Conservation (phyloP, 2,113 vertebrate species). For the Brachypodius melanocephalos region DNA sequence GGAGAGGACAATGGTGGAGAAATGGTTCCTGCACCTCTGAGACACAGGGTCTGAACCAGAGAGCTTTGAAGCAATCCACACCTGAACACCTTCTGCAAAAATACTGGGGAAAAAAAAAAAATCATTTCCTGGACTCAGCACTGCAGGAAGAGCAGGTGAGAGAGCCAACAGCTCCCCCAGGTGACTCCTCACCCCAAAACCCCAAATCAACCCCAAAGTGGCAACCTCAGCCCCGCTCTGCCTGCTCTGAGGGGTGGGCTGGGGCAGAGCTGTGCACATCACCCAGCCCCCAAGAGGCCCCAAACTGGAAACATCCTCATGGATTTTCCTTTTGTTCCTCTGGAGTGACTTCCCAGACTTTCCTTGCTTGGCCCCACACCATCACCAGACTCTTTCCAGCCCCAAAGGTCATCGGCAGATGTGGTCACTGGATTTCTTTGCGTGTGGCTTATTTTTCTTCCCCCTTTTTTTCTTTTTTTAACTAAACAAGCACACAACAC, state of each 20-base stretch:
- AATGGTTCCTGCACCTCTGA: neutral
- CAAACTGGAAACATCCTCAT: neutral
- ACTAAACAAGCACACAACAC: neutral
- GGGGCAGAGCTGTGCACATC: neutral
- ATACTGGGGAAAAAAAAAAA: accelerated
- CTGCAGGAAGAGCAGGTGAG: neutral
- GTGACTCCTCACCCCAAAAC: accelerated
- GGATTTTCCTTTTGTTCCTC: slow-evolving; percentile 10
- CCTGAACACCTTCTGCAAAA: neutral
- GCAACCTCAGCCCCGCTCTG: neutral
- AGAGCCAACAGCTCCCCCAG: neutral
- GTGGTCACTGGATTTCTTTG: neutral
- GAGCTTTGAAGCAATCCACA: neutral
- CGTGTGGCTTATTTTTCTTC: neutral
- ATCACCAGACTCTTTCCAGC: slow-evolving; percentile 38
- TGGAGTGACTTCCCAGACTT: slow-evolving; percentile 28
- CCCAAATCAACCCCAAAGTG: neutral
- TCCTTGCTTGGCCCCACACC: neutral
- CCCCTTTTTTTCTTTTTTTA: neutral
- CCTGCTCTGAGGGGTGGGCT: neutral
- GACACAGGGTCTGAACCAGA: neutral
- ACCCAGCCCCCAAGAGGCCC: neutral
- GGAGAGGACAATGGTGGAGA: neutral
- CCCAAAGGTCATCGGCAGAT: slow-evolving; percentile 20
- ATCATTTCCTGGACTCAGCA: neutral